phyloP scores from a whole-genome alignment of 2,888 invertebrate species.

The Euzophera pinguis region DNA sequence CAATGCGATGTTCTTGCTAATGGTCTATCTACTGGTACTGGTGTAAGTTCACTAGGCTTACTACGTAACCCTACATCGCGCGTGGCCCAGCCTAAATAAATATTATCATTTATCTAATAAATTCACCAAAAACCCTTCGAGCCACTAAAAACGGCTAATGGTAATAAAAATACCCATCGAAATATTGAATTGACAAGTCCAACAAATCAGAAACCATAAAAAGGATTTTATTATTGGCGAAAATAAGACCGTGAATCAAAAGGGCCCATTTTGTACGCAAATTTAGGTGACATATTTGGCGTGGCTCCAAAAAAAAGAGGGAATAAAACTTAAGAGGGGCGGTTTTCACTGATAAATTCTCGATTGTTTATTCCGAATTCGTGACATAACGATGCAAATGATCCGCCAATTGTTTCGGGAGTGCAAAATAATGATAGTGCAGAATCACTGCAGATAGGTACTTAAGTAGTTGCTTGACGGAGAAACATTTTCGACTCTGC shows the following conservation, averaged over 20 bases:
- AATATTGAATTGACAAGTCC: slow-evolving; percentile 2
- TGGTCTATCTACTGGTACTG: too few relatives aligned
- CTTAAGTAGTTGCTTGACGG: too few relatives aligned
- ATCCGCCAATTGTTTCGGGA: slow-evolving; percentile 19
- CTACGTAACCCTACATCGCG: too few relatives aligned
- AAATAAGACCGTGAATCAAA: slow-evolving; percentile 34
- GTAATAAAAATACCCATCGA: not conserved
- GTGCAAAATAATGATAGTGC: not conserved
- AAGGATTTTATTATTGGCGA: slow-evolving; percentile 28
- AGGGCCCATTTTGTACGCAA: slow-evolving; percentile 32
- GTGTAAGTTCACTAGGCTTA: too few relatives aligned
- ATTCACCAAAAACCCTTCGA: too few relatives aligned
- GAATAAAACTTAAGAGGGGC: slow-evolving; percentile 33
- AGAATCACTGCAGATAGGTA: not conserved
- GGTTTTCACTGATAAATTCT: slow-evolving; percentile 29
- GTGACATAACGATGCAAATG: slow-evolving; percentile 26
- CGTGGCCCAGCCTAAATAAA: too few relatives aligned
- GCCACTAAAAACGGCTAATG: not conserved
- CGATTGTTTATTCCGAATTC: slow-evolving; percentile 28
- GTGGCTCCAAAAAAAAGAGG: slow-evolving; percentile 29
- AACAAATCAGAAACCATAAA: slow-evolving; percentile 22
- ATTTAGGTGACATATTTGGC: slow-evolving; percentile 39
- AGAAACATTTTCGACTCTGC: too few relatives aligned
- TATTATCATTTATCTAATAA: too few relatives aligned
- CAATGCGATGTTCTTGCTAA: too few relatives aligned